Percentiles rank a stretch among this genome's conserved stretches.
phyloP scores from a whole-genome alignment of 1,140 invertebrate genomes.

The Procambarus clarkii region DNA sequence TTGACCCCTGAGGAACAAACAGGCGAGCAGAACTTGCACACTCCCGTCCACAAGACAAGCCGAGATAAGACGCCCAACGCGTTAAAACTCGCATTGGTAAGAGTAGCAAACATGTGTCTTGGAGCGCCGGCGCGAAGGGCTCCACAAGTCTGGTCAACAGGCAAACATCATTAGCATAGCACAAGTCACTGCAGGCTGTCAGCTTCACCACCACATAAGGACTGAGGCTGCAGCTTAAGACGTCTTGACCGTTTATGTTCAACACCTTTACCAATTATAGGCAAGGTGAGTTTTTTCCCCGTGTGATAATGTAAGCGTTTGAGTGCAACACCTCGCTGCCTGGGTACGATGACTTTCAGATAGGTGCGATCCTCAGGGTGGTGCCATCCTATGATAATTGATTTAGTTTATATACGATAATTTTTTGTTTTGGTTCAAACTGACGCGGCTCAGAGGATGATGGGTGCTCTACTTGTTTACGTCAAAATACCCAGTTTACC shows the following conservation, averaged over 20 bases:
- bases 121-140: neutral
- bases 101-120: neutral
- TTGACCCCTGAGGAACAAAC: too few relatives aligned
- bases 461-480: too few relatives aligned
- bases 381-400: too few relatives aligned
- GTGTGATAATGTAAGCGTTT: too few relatives aligned
- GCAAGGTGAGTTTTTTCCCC: too few relatives aligned
- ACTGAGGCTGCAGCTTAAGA: neutral
- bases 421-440: too few relatives aligned
- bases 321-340: neutral
- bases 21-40: too few relatives aligned
- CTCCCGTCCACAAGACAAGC: neutral
- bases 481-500: too few relatives aligned
- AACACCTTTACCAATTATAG: too few relatives aligned
- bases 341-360: neutral
- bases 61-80: neutral
- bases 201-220: neutral
- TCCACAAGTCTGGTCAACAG: neutral
- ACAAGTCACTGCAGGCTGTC: neutral
- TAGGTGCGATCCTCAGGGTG: neutral
- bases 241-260: neutral
- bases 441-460: too few relatives aligned
- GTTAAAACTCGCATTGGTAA: neutral
- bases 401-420: too few relatives aligned
- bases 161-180: slow-evolving; percentile 5